Evolutionary conservation across 2,113 vertebrate species (phyloP).

Genomic region (Noctilio leporinus): DNA sequence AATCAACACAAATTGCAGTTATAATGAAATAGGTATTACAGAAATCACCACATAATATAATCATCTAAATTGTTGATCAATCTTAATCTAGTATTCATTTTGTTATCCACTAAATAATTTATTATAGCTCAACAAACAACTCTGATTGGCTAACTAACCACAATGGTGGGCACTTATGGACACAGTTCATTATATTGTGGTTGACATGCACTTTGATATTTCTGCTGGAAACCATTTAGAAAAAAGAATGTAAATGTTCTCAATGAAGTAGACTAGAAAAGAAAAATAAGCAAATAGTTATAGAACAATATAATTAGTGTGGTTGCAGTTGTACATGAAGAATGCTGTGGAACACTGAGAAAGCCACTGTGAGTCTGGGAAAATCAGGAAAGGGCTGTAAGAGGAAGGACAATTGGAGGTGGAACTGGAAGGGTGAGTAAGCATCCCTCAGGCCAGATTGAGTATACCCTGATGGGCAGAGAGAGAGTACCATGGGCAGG

Average conservation of each 20-base stretch:
- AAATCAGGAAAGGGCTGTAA: background rate
- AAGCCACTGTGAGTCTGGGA: background rate
- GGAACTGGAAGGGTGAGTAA: background rate
- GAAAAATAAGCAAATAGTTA: background rate
- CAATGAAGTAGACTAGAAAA: background rate
- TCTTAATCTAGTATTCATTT: background rate
- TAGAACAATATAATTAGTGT: background rate
- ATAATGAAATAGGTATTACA: background rate
- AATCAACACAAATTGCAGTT: background rate
- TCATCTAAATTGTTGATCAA: background rate
- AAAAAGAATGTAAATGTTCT: background rate
- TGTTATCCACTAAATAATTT: background rate
- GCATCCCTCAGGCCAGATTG: background rate
- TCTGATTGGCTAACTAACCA: background rate
- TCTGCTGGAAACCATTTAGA: background rate
- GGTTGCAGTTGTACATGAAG: background rate
- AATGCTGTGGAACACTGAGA: too few relatives aligned
- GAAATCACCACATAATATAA: background rate
- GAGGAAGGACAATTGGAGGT: background rate
- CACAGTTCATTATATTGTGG: background rate
- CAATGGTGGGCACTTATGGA: accelerated
- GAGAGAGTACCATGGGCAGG: background rate
- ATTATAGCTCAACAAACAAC: background rate
- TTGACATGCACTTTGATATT: background rate
- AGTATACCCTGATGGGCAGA: background rate